A percentile compares a stretch with the other conserved stretches of the same genome.
Evolutionary conservation across 2,888 invertebrate species (phyloP).

Genomic region (Sphinx pinastri): DNA sequence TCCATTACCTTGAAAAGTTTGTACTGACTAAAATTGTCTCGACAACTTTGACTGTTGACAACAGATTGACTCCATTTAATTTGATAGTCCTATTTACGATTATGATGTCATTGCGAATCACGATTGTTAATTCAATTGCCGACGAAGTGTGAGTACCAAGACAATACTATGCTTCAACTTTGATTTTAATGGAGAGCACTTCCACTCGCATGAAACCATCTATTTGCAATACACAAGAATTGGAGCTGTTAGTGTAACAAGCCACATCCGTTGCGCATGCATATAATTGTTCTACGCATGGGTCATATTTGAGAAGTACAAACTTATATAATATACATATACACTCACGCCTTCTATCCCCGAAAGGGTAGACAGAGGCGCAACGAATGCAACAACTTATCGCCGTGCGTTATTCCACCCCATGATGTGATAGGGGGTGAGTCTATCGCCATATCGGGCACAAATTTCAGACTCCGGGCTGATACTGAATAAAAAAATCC

Average conservation of each 20-base stretch:
- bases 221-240: slow-evolving; percentile 21
- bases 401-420: too few species aligned
- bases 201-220: background rate
- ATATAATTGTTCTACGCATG: slow-evolving; percentile 9
- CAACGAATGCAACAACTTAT: too few species aligned
- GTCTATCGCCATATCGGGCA: too few species aligned
- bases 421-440: too few species aligned
- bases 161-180: background rate
- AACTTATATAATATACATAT: too few species aligned
- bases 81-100: slow-evolving; percentile 3
- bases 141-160: background rate
- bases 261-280: slow-evolving; percentile 10
- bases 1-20: background rate
- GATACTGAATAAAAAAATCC: too few species aligned
- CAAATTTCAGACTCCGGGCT: too few species aligned
- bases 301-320: background rate
- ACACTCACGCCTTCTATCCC: too few species aligned
- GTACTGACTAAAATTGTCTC: background rate
- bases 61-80: slow-evolving; percentile 10
- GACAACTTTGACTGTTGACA: slow-evolving; percentile 7
- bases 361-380: too few species aligned
- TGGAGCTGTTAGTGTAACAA: slow-evolving; percentile 12
- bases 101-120: slow-evolving; percentile 24
- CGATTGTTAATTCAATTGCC: slow-evolving; percentile 17
- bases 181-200: slow-evolving; percentile 9